A percentile compares a stretch with the other conserved stretches of the same genome.
Evolutionary conservation across 2,797 vertebrate genomes (phyloP).

Genomic region (Garrulus glandarius): DNA sequence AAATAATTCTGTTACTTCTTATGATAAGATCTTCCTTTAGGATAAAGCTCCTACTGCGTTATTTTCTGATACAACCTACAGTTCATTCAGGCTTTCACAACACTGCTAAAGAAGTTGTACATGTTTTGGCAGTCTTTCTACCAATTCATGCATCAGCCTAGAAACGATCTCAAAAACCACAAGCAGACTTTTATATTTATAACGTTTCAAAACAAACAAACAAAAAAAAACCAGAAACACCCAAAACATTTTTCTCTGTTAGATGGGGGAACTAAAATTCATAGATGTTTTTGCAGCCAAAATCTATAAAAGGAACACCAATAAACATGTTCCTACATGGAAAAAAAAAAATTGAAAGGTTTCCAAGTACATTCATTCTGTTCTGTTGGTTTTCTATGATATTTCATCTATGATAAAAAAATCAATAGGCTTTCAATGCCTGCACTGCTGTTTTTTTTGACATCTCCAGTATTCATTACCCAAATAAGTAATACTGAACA

Average conservation of each 20-base stretch:
- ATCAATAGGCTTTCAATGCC: background rate
- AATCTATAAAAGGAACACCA: background rate
- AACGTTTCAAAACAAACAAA: background rate
- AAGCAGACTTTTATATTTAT: background rate
- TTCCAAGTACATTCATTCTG: slow-evolving; percentile 1
- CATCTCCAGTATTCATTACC: background rate
- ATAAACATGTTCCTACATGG: background rate
- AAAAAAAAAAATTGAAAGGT: background rate
- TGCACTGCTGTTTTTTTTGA: background rate
- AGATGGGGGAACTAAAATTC: background rate
- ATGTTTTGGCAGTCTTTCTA: slow-evolving; percentile 16
- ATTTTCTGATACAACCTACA: background rate
- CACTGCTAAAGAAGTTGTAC: background rate
- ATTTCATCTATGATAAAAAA: slow-evolving; percentile 35
- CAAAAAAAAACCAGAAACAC: background rate
- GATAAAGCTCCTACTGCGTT: background rate
- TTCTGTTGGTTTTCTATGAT: background rate
- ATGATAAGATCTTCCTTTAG: background rate
- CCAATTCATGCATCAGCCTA: background rate
- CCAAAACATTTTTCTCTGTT: background rate
- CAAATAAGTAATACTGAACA: background rate
- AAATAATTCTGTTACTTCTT: background rate
- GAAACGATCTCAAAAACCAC: background rate
- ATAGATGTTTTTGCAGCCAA: background rate
- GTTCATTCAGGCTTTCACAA: slow-evolving; percentile 7